These are phyloP conservation scores for Ammodytes dubius DNA, from an alignment of 2,113 vertebrate species.

Conservation along the genomic window DNA sequence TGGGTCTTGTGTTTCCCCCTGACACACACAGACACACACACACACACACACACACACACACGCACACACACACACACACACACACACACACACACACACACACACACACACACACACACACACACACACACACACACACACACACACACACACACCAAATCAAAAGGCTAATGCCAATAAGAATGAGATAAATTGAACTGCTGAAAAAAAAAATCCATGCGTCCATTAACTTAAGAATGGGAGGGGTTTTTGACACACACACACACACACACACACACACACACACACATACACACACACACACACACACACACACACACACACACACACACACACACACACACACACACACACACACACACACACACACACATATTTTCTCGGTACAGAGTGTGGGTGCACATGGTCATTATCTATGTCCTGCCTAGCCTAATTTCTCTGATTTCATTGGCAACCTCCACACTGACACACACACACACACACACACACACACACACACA, in stretches of 20 bases:
- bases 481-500: too few relatives aligned
- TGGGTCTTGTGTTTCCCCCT: constrained; percentile 64
- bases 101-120: too few relatives aligned
- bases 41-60: too few relatives aligned
- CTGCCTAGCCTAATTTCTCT: constrained; percentile 50
- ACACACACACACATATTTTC: neutral
- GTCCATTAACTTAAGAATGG: constrained; percentile 61
- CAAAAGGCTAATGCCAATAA: constrained; percentile 75
- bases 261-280: too few relatives aligned
- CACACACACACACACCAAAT: constrained; percentile 22
- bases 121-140: neutral
- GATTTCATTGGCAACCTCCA: constrained; percentile 32
- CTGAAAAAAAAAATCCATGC: constrained; percentile 57
- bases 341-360: too few relatives aligned
- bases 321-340: too few relatives aligned
- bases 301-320: too few relatives aligned
- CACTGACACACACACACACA: constrained; percentile 20
- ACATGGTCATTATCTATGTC: constrained; percentile 61
- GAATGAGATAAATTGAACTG: constrained; percentile 71
- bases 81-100: too few relatives aligned
- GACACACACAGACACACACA: too few relatives aligned
- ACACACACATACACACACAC: too few relatives aligned
- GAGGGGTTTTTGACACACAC: neutral
- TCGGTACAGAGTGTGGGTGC: constrained; percentile 20
- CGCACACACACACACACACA: too few relatives aligned